These are phyloP conservation scores for Champsocephalus gunnari DNA, from an alignment of 2,797 vertebrate genomes.

Conservation along the genomic window DNA sequence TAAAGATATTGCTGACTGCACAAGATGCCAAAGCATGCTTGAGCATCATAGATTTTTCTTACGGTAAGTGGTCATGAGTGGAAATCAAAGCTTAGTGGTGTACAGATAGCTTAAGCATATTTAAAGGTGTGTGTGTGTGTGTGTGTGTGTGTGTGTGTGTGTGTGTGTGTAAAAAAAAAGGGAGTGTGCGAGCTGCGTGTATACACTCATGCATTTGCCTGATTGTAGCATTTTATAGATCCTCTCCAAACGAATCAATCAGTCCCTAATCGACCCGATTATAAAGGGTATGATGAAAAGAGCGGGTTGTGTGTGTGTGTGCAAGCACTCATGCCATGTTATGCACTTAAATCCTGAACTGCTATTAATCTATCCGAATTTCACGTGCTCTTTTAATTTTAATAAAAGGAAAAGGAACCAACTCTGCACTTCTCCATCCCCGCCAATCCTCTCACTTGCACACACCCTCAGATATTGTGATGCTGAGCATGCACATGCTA, in stretches of 20 bases:
- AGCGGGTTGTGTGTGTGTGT: constrained; percentile 30
- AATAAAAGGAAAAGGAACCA: constrained; percentile 37
- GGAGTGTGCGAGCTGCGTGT: constrained; percentile 10
- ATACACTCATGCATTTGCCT: constrained; percentile 55
- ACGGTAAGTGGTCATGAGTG: constrained; percentile 70
- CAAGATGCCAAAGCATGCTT: constrained; percentile 34
- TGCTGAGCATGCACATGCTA: constrained; percentile 9
- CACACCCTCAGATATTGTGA: not conserved
- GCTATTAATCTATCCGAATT: constrained; percentile 52
- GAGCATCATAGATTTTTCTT: constrained; percentile 49
- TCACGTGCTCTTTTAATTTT: constrained; percentile 54
- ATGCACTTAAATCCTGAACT: constrained; percentile 47
- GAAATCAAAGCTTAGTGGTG: constrained; percentile 66
- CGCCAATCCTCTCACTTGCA: not conserved
- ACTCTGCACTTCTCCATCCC: constrained; percentile 24
- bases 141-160: not conserved
- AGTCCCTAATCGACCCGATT: constrained; percentile 72
- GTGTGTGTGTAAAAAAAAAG: not conserved
- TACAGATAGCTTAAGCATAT: constrained; percentile 59
- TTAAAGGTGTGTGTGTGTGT: constrained; percentile 47
- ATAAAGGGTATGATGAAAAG: constrained; percentile 66
- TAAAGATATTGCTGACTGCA: constrained; percentile 55
- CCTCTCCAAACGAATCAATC: constrained; percentile 63
- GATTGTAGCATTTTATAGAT: constrained; percentile 71
- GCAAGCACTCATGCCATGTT: constrained; percentile 4